Conservation (phyloP, 2,113 vertebrate species). For the Clarias macrocephalus region DNA sequence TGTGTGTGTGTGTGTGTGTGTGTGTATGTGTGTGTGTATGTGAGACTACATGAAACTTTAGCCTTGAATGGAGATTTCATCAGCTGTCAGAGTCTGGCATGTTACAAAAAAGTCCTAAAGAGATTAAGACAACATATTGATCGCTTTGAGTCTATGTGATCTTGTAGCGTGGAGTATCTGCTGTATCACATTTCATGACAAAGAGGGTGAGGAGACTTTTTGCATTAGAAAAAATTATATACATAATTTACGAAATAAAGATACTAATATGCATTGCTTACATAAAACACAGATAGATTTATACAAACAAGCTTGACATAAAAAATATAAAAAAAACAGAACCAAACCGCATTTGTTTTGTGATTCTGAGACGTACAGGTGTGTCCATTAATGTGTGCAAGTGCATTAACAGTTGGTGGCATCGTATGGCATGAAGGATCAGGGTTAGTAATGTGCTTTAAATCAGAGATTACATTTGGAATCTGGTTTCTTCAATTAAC, state of each 20-base stretch:
- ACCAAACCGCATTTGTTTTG: conserved; percentile 6
- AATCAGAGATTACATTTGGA: conserved; percentile 25
- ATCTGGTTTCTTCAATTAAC: conserved; percentile 19
- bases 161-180: conserved; percentile 19
- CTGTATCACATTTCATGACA: neutral
- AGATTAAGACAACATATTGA: neutral
- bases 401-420: conserved; percentile 16
- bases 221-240: neutral
- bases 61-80: conserved; percentile 6
- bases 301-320: neutral
- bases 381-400: conserved; percentile 30
- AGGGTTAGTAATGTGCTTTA: conserved; percentile 17
- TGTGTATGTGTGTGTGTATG: neutral
- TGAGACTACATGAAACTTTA: neutral
- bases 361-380: neutral
- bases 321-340: neutral
- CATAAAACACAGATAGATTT: neutral
- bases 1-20: neutral
- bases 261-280: neutral
- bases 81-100: neutral
- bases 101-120: neutral
- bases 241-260: neutral
- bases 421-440: conserved; percentile 21
- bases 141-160: conserved; percentile 23
- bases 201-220: neutral